phyloP scores from a whole-genome alignment of 2,797 vertebrate genomes.

The Leuciscus waleckii region DNA sequence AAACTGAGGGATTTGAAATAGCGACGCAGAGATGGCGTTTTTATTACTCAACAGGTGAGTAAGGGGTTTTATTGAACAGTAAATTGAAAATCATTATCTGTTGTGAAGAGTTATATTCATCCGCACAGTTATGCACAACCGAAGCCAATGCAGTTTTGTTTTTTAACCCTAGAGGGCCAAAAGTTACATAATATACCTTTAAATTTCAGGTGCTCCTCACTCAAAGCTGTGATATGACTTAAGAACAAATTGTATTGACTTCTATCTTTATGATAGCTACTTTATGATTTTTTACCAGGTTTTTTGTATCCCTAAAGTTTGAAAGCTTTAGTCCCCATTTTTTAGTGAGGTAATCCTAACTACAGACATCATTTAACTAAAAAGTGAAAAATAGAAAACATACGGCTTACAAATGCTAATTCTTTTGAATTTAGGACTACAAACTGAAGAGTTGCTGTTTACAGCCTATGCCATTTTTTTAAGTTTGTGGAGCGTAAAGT shows the following conservation, averaged over 20 bases:
- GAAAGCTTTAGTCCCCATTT: not conserved
- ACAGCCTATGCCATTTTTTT: not conserved
- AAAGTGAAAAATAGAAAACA: not conserved
- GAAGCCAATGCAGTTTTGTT: not conserved
- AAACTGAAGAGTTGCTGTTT: not conserved
- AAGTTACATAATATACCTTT: not conserved
- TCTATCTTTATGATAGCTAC: not conserved
- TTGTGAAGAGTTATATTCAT: not conserved
- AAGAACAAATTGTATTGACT: not conserved
- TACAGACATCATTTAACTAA: not conserved
- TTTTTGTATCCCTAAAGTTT: not conserved
- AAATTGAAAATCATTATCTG: not conserved
- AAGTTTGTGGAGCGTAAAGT: not conserved
- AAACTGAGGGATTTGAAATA: too few species aligned
- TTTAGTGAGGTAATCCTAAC: not conserved
- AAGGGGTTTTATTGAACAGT: not conserved
- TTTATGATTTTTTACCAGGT: not conserved
- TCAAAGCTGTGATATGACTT: not conserved
- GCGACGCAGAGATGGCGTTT: too few species aligned
- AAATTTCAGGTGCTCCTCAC: not conserved
- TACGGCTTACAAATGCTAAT: not conserved
- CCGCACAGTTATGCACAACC: not conserved
- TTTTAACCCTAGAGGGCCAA: not conserved
- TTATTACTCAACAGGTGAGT: too few species aligned
- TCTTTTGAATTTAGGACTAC: not conserved